Evolutionary conservation across 2,113 vertebrate genomes (phyloP), one percentile per base, ranked within the genome.

Genomic region (Coracopsis vasa): DNA sequence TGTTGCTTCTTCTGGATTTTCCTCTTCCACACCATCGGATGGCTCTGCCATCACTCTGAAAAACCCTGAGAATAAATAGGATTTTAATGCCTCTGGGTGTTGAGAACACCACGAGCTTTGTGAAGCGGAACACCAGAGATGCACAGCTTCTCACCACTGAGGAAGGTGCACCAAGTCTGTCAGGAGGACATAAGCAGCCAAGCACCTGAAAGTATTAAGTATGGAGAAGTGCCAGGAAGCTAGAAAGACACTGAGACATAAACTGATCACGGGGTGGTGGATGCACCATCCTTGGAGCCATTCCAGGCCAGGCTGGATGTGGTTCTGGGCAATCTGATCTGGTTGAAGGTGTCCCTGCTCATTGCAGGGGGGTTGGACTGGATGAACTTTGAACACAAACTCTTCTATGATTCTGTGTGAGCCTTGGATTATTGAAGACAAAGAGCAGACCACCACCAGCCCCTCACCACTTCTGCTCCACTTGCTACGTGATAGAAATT

Each of bases 251-350:
- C 2, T 0, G 13, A 31, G 27, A 10, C 10, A 17, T 1, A 47
- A 39, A 41, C 0, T 19, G 33, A 42, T 3, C 51, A 4, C 11
- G 1, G 0, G 9, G 25, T 10, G n/a, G 28, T 12, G 29, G 21
- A 58, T 16, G n/a, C n/a, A 15, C 33, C 56, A 58, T 58, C 56
- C 33, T n/a, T 16, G n/a, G 21, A 35, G 56, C 5, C 33, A 24
- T 58, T 35, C 33, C 33, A 58, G 56, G 21, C 9, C 33, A 23
- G 13, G 9, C 21, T 16, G 56, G n/a, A 58, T 35, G 14, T 58
- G 56, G 21, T 24, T 35, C n/a, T 58, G 56, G 56, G 33, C 33
- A 58, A 35, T 6, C 33, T 35, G 56, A 23, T 24, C 13, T 35
- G 24, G 33, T 24, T 35, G 33, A 35, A 35, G 56, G 35, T 10